Evolutionary conservation across 2,888 invertebrate genomes (phyloP).

Genomic region (Trissoscelio sp.): DNA sequence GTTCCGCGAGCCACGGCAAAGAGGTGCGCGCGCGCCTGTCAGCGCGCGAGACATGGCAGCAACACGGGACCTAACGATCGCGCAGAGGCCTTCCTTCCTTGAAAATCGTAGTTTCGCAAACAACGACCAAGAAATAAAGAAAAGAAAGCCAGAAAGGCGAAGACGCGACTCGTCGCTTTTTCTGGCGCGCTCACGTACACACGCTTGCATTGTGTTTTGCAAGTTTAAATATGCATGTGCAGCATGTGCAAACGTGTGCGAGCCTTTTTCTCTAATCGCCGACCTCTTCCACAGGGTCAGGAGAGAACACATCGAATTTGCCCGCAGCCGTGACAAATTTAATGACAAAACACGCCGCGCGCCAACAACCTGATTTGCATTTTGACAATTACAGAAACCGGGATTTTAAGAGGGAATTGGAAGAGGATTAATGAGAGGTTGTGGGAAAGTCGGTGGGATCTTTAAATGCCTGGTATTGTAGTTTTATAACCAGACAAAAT

Average conservation of each 20-base stretch:
- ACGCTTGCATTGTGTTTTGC: conserved; percentile 7
- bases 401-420: conserved; percentile 30
- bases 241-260: neutral
- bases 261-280: conserved; percentile 56
- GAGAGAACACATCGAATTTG: conserved; percentile 61
- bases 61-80: conserved; percentile 69
- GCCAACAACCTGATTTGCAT: conserved; percentile 65
- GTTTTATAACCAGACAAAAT: too few species aligned
- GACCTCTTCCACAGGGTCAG: conserved; percentile 58
- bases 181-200: neutral
- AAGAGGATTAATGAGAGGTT: conserved; percentile 51
- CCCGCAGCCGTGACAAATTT: conserved; percentile 61
- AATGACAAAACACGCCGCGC: conserved; percentile 64
- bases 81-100: conserved; percentile 63
- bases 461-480: neutral
- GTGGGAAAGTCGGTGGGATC: conserved; percentile 11
- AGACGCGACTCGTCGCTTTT: neutral
- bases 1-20: conserved; percentile 72
- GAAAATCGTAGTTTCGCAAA: conserved; percentile 63
- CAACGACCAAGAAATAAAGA: conserved; percentile 43
- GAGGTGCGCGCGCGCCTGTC: conserved; percentile 68
- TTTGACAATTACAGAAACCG: conserved; percentile 63
- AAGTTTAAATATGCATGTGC: neutral
- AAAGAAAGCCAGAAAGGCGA: conserved; percentile 1
- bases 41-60: conserved; percentile 70